Evolutionary conservation across 2,113 vertebrate species (phyloP), one percentile per base, ranked within the genome.

Genomic region (Arizona elegans): DNA sequence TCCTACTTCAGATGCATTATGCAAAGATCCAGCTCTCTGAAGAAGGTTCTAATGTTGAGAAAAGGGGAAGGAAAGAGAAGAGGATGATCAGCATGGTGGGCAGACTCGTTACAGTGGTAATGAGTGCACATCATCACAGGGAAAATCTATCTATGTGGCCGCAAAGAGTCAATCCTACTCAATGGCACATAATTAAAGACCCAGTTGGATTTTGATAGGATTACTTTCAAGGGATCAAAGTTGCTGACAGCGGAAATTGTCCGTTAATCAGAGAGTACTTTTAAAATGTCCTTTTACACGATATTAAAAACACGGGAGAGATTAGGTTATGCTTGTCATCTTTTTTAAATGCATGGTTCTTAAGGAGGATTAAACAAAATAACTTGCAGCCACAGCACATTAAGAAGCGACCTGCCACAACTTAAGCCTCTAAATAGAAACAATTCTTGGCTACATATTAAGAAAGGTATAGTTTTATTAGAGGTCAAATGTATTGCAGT

Each of bases 151-250:
- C 70, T 43, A 9, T 3, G 17, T 81, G 33, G n/a, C 17, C 3
- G 33, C 33, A 21, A 81, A 81, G 75, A 81, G 75, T 81, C 33
- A 10, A 8, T 21, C 33, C 75, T 21, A 21, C 75, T 21, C 19
- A 1, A 81, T 43, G 33, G 75, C 75, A 81, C 33, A 9, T 81
- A 38, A 43, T 81, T 43, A 54, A 33, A 9, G 53, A 55, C 3
- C 87, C 33, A 17, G 88, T 13, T 89, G 0, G 56, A 54, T 47
- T 95, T 70, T 47, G 95, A n/a, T 85, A 89, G 81, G 17, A 92
- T 50, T 56, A 81, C 62, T 94, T 52, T 94, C 90, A 89, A 95
- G 92, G 3, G 9, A 89, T 55, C 81, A 5, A 3, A 33, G 10
- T 93, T 26, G 19, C 4, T 87, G 52, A 91, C 2, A 21, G 91